Evolutionary conservation across 2,888 invertebrate species (phyloP).

Genomic region (Bembecia ichneumoniformis): DNA sequence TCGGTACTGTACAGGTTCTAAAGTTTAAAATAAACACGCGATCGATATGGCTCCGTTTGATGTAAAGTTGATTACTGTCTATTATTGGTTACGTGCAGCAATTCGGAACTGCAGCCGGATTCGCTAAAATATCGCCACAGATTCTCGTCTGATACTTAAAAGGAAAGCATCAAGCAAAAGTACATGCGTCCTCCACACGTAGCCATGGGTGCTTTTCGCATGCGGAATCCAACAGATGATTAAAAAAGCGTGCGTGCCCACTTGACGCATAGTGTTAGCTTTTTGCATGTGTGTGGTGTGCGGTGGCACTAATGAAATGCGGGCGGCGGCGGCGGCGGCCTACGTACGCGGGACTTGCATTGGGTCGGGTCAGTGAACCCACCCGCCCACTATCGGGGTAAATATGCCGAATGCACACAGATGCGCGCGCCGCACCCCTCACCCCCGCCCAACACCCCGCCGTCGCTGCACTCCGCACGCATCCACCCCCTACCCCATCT

Average conservation of each 20-base stretch:
- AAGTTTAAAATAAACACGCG: slow-evolving; percentile 48
- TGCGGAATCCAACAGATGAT: slow-evolving; percentile 27
- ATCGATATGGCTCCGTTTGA: slow-evolving; percentile 42
- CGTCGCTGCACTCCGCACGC: slow-evolving; percentile 57
- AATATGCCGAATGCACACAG: slow-evolving; percentile 73
- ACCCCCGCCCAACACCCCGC: slow-evolving; percentile 17
- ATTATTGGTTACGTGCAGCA: slow-evolving; percentile 11
- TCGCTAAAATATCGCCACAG: background rate
- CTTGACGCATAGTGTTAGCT: slow-evolving; percentile 62
- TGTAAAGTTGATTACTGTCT: slow-evolving; percentile 14
- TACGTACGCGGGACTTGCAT: slow-evolving; percentile 67
- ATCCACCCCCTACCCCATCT: slow-evolving; percentile 39
- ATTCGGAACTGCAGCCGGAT: slow-evolving; percentile 2
- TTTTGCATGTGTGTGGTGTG: slow-evolving; percentile 49
- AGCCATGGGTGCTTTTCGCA: slow-evolving; percentile 9
- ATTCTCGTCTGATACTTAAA: background rate
- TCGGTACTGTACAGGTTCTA: slow-evolving; percentile 29
- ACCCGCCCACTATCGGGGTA: slow-evolving; percentile 70
- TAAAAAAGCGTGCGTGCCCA: slow-evolving; percentile 57
- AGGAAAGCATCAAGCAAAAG: background rate
- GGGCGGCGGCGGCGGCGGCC: slow-evolving; percentile 53
- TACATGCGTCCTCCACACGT: background rate
- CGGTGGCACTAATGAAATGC: slow-evolving; percentile 59
- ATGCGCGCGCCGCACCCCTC: slow-evolving; percentile 61
- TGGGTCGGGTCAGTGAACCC: slow-evolving; percentile 70